Evolutionary conservation across 2,797 vertebrate species (phyloP).

Genomic region (Macroramphosus scolopax): DNA sequence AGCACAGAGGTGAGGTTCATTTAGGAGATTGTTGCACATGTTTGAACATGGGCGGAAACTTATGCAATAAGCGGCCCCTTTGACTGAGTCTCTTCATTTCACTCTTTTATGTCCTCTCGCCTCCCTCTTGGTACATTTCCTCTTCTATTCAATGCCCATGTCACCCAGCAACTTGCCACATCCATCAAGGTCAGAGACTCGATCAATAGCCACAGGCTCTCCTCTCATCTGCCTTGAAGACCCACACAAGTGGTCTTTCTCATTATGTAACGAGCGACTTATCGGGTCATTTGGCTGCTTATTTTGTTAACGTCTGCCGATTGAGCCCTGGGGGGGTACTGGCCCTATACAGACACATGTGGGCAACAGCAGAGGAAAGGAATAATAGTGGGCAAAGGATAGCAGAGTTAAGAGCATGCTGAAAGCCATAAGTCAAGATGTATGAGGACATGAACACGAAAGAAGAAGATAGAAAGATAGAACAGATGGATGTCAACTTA

Average conservation of each 20-base stretch:
- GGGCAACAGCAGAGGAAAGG: constrained; percentile 16
- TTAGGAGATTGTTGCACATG: constrained; percentile 26
- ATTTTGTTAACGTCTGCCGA: constrained; percentile 64
- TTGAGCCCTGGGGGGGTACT: constrained; percentile 40
- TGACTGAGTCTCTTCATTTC: constrained; percentile 32
- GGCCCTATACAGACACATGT: constrained; percentile 41
- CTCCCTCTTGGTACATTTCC: constrained; percentile 15
- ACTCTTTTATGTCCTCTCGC: constrained; percentile 26
- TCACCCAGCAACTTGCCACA: constrained; percentile 48
- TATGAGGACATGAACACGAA: constrained; percentile 10
- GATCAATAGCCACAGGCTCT: constrained; percentile 66
- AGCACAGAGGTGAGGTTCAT: constrained; percentile 33
- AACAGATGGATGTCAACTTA: constrained; percentile 24
- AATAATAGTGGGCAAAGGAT: constrained; percentile 10
- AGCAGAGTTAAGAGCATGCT: no score
- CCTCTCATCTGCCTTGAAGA: constrained; percentile 47
- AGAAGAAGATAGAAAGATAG: constrained; percentile 24
- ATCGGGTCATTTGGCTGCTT: constrained; percentile 67
- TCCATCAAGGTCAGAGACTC: constrained; percentile 61
- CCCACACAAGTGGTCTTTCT: constrained; percentile 56
- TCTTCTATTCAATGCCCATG: constrained; percentile 31
- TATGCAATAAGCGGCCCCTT: constrained; percentile 29
- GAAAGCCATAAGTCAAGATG: constrained; percentile 13
- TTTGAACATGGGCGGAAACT: constrained; percentile 50
- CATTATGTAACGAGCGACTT: constrained; percentile 69